These are phyloP conservation scores for Acleris laterana DNA, from an alignment of 2,888 invertebrate species.

Conservation along the genomic window DNA sequence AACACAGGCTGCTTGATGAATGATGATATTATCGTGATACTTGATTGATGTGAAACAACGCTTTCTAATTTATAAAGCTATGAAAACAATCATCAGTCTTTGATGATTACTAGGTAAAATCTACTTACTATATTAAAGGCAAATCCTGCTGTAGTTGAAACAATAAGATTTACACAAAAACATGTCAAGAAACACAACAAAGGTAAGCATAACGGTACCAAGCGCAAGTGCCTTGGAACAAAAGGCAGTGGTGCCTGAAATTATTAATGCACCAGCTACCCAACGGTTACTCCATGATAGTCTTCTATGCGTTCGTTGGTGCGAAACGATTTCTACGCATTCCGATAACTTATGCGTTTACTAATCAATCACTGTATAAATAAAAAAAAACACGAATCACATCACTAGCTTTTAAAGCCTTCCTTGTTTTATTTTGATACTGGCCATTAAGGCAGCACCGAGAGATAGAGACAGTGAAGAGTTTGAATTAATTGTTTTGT, in stretches of 20 bases:
- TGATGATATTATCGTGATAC: slow-evolving; percentile 14
- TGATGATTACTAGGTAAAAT: not conserved
- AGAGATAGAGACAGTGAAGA: slow-evolving; percentile 11
- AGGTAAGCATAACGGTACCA: slow-evolving; percentile 55
- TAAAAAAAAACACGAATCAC: slow-evolving; percentile 30
- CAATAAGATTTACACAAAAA: slow-evolving; percentile 17
- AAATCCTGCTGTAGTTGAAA: slow-evolving; percentile 16
- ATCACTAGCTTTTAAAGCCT: slow-evolving; percentile 39
- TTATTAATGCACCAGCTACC: slow-evolving; percentile 61
- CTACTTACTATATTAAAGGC: slow-evolving; percentile 8
- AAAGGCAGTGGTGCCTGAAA: slow-evolving; percentile 70
- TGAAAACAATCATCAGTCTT: not conserved
- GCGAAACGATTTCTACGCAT: slow-evolving; percentile 74
- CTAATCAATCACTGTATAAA: slow-evolving; percentile 27
- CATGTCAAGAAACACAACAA: slow-evolving; percentile 38
- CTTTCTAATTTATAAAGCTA: slow-evolving; percentile 10
- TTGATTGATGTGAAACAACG: slow-evolving; percentile 14
- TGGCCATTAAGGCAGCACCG: slow-evolving; percentile 17
- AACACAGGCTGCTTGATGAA: slow-evolving; percentile 20
- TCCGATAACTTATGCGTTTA: slow-evolving; percentile 46
- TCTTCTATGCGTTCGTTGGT: slow-evolving; percentile 60
- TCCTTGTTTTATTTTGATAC: slow-evolving; percentile 23
- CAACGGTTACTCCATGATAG: slow-evolving; percentile 62
- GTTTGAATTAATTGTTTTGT: slow-evolving; percentile 10
- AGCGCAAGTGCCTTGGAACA: slow-evolving; percentile 69